These are phyloP conservation scores for Rhagophthalmus giganteus DNA, from an alignment of 2,888 invertebrate species.

Conservation along the genomic window DNA sequence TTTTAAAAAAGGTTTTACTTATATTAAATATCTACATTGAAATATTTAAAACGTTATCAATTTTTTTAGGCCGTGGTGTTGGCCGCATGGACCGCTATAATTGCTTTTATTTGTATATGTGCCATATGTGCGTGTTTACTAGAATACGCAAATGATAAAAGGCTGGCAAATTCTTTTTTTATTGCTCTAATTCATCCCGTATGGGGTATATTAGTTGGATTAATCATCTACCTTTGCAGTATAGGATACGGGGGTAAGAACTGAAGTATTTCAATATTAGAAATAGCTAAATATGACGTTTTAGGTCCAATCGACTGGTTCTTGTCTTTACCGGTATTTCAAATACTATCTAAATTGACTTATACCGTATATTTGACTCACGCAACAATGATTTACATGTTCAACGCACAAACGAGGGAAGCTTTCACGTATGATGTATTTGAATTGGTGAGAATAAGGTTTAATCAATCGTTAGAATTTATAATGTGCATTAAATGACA, in stretches of 20 bases:
- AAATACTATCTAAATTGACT: constrained; percentile 2
- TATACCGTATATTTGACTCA: constrained; percentile 7
- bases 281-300: neutral
- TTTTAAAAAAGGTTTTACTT: too few species aligned
- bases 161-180: neutral
- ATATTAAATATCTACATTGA: neutral
- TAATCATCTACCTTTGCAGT: constrained; percentile 2
- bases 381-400: neutral
- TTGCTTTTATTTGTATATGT: neutral
- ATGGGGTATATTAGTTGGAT: neutral
- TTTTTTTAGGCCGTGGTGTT: neutral
- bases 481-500: too few species aligned
- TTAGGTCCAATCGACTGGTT: constrained; percentile 12
- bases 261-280: neutral
- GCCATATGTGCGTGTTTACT: neutral
- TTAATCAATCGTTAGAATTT: too few species aligned
- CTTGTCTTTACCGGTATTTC: constrained; percentile 6
- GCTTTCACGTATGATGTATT: too few species aligned
- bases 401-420: too few species aligned
- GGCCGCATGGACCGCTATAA: neutral
- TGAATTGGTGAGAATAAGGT: too few species aligned
- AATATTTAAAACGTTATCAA: too few species aligned
- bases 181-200: neutral
- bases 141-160: neutral
- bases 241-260: constrained; percentile 4